Percentiles rank a stretch among this genome's conserved stretches.
phyloP scores from a whole-genome alignment of 2,797 vertebrate species.

The Parauchenoglanis ngamensis region DNA sequence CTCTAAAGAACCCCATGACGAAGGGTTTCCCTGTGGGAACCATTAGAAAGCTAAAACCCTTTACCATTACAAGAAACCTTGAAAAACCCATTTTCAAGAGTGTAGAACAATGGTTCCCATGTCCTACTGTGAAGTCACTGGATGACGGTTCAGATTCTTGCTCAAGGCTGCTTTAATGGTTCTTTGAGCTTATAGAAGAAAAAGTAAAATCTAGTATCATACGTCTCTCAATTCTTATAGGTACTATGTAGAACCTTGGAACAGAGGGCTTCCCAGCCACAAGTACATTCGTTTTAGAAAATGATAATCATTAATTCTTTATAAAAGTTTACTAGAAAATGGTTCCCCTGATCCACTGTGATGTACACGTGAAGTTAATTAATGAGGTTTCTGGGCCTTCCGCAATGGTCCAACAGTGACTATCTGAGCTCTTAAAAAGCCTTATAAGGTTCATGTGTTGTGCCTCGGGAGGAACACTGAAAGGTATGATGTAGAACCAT shows the following conservation, averaged over 20 bases:
- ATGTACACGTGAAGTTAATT: not conserved
- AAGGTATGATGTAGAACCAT: not conserved
- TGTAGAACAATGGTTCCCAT: not conserved
- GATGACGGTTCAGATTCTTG: not conserved
- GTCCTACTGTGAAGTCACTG: not conserved
- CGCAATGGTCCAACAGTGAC: not conserved
- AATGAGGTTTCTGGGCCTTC: not conserved
- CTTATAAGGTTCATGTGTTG: not conserved
- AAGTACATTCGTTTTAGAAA: not conserved
- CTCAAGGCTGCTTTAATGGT: not conserved
- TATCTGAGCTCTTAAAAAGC: not conserved
- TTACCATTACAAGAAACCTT: not conserved
- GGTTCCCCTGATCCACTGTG: not conserved
- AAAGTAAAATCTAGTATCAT: not conserved
- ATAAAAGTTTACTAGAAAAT: not conserved
- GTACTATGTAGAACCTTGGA: not conserved
- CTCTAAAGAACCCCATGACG: not conserved
- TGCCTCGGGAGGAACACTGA: not conserved
- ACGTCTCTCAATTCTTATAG: not conserved
- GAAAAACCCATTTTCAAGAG: not conserved
- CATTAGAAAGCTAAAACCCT: not conserved
- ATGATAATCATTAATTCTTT: too few species aligned
- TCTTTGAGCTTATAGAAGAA: not conserved
- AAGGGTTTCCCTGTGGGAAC: not conserved
- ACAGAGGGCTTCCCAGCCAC: not conserved